Evolutionary conservation across 2,888 invertebrate genomes (phyloP).

Genomic region (Parnassius apollo): DNA sequence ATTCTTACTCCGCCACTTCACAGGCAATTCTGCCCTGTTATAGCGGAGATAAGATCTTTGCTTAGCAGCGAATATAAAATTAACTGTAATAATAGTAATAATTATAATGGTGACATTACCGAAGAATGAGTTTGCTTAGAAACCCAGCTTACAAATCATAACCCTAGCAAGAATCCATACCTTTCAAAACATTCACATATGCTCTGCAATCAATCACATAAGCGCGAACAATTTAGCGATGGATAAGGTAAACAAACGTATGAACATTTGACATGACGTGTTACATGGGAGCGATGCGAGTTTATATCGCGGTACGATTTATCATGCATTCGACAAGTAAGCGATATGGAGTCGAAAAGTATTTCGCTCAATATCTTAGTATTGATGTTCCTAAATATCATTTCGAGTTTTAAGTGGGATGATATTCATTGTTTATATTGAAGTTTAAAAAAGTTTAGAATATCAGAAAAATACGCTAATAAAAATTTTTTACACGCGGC

Average conservation of each 20-base stretch:
- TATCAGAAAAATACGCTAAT: too few species aligned
- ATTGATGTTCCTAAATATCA: constrained; percentile 63
- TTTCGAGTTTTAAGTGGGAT: constrained; percentile 45
- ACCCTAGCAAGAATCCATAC: too few species aligned
- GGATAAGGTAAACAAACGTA: constrained; percentile 29
- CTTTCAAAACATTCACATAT: constrained; percentile 1
- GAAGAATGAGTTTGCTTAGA: too few species aligned
- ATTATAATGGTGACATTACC: too few species aligned
- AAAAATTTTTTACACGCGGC: too few species aligned
- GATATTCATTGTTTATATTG: constrained; percentile 36
- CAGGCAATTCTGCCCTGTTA: too few species aligned
- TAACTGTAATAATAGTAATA: too few species aligned
- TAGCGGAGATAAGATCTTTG: too few species aligned
- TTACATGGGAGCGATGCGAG: constrained; percentile 44
- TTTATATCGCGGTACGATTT: constrained; percentile 48
- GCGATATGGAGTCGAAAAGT: constrained; percentile 68
- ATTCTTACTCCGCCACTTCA: too few species aligned
- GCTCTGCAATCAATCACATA: constrained; percentile 35
- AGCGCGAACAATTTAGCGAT: constrained; percentile 36
- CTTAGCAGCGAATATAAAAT: too few species aligned
- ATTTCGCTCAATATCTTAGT: constrained; percentile 68
- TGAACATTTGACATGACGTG: constrained; percentile 40
- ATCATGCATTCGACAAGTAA: constrained; percentile 50
- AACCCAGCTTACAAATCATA: too few species aligned
- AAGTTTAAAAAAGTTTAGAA: too few species aligned